Evolutionary conservation across 2,888 invertebrate genomes (phyloP), one percentile per base, ranked within the genome.

Genomic region (Portevinia maculata): DNA sequence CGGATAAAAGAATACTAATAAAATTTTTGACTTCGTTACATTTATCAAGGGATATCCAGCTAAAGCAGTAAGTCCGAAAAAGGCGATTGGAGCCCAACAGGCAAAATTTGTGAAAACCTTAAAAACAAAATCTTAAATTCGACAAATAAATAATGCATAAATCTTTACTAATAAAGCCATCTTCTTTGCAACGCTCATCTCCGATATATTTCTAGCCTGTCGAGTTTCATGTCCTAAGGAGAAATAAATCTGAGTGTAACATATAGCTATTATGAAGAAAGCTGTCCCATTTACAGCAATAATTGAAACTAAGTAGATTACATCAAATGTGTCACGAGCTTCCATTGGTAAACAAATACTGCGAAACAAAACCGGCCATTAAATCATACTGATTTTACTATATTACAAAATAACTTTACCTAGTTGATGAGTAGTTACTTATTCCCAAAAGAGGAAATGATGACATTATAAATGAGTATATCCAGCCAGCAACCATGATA

Each of bases 301-400:
- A 41, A 97, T 92, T 1, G 93, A 92, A 24, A 94, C 93, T 86
- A 97, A 92, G 88, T 96, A 97, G 1, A 93, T 93, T 15, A 93
- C 93, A 86, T 97, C 97, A 1, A 92, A 92, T 0, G 93, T 88
- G 71, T 93, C 93, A 57, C 94, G 93, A 19, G 94, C 94, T 88
- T 96, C 96, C 92, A 98, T 96, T 0, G 98, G 98, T 85, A 98
- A 92, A 88, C 98, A 98, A 73, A 98, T 97, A 86, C 95, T 95
- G 88, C 39, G 90, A 90, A 70, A 84, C 60, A 85, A 59, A 85
- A 84, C 50, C 34, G 19, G 34, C 11, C 3, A 5, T 1, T 39
- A 0, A 13, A 13, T n/a, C 13, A 15, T 15, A 39, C 13, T 15
- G 37, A 39, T 7, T 37, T 4, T 28, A 3, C 3, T 37, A 4